Base-by-base conservation (phyloP, 2,113 vertebrate genomes). In the Megaceryle torquata region DNA sequence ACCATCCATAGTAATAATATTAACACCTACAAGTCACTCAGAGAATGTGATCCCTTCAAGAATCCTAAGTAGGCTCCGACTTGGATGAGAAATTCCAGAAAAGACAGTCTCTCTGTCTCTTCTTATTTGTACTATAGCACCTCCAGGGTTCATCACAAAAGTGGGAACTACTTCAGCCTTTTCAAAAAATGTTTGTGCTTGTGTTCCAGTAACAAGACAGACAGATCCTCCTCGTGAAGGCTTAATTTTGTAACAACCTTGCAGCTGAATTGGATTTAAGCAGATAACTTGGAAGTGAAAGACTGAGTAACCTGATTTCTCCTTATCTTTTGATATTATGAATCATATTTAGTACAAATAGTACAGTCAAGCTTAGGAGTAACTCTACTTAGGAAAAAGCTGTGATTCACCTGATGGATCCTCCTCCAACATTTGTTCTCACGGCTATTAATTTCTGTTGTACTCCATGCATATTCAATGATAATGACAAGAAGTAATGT, bases 201-300 rank as follows among this genome's bases (percentile, higher is more conserved):
- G 39, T 46, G 10, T 44, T 70, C 54, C 51, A 60, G 51, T 53
- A 82, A 76, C 44, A 67, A 64, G 35, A 67, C 4, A 64, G 35
- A 67, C 4, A 56, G 24, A 76, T 31, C 16, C n/a, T 69, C 16
- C 43, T 68, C 69, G 8, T 8, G 46, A 88, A 89, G 41, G 15
- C 10, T 71, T 89, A 1, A 0, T 37, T 84, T 89, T 44, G 6
- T 28, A 77, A 86, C 0, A 0, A 19, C 4, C 19, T 67, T 50
- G 19, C 41, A 53, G 37, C 12, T 44, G 31, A 86, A 60, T 0
- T 67, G 9, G 6, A 86, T 71, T 94, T 81, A 81, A 68, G 28
- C 12, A 70, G 69, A 63, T 78, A 72, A 75, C 4, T 4, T 83
- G 8, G 15, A 93, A 89, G 24, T 33, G 21, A 43, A 87, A 77